A percentile compares a stretch with the other conserved stretches of the same genome.
Evolutionary conservation across 2,888 invertebrate genomes (phyloP).

Genomic region (Sphaerophoria rueppellii): DNA sequence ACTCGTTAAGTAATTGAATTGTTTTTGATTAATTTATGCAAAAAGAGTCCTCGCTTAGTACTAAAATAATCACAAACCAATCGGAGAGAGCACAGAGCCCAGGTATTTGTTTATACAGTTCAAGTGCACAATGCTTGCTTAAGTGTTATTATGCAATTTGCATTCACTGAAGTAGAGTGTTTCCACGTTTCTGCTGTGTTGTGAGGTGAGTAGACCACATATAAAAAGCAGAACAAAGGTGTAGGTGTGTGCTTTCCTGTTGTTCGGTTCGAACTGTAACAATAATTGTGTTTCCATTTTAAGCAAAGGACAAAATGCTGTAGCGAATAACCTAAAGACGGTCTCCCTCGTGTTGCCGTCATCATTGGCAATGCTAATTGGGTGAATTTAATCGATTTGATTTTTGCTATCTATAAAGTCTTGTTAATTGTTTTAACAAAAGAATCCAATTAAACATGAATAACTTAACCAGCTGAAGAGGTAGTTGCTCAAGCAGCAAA

Average conservation of each 20-base stretch:
- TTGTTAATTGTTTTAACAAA: constrained; percentile 51
- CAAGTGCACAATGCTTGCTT: constrained; percentile 13
- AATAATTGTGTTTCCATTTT: background rate
- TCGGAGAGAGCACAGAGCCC: constrained; percentile 39
- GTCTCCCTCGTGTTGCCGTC: background rate
- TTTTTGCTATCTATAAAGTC: constrained; percentile 27
- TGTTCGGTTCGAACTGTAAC: background rate
- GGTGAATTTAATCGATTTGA: constrained; percentile 53
- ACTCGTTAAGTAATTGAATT: constrained; percentile 13
- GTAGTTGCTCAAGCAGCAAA: background rate
- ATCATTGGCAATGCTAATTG: constrained; percentile 33
- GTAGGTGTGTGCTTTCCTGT: background rate
- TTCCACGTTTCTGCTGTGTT: constrained; percentile 2
- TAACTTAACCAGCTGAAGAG: background rate
- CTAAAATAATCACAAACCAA: constrained; percentile 60
- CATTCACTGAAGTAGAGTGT: constrained; percentile 36
- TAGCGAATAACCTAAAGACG: background rate
- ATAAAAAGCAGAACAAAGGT: background rate
- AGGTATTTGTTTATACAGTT: background rate
- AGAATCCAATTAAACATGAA: constrained; percentile 27
- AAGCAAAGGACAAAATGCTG: background rate
- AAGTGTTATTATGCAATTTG: constrained; percentile 64
- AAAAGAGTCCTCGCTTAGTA: constrained; percentile 41
- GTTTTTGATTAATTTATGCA: constrained; percentile 21
- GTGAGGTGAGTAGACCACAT: background rate